Base-by-base conservation (phyloP, 2,888 invertebrate genomes). In the Anticlea derivata region DNA sequence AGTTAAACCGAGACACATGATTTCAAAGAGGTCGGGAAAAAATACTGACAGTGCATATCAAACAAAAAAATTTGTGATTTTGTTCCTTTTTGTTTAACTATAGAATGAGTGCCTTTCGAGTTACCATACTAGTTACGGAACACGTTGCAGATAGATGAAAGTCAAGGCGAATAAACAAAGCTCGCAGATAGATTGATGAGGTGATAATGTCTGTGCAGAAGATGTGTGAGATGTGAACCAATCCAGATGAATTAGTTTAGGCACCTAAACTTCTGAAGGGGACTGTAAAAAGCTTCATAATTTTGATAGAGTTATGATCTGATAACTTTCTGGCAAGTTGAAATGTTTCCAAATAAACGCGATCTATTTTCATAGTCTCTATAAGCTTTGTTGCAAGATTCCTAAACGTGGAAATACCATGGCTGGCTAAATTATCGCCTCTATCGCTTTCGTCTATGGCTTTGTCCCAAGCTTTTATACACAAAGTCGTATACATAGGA, bases 161-260 rank as follows among this genome's bases (percentile, higher is more conserved):
- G 58, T 66, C 68, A 72, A 66, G 68, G 61, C 58, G 45, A 50
- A 50, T 71, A 70, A 70, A 72, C 68, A 71, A 55, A 62, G 59
- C 55, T 51, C 45, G 57, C 44, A 31, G 51, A 55, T 63, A 66
- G 70, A 74, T 75, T 65, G 67, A 75, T 67, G 67, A 61, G 62
- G 60, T 61, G 61, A 61, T 67, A 61, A 61, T 58, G 57, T 49
- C 52, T 45, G 58, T 59, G 61, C 60, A 61, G 64, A 60, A 64
- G 60, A 67, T 60, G 63, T 63, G 62, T 64, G 63, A 61, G 58
- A 60, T 59, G 63, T 49, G 63, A 67, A 66, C 63, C 63, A 61
- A 65, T 58, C 70, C 72, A 72, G 70, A 66, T 29, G 27, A 34
- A 50, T 34, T 12, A 17, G 7, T 34, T 8, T n/a, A n/a, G n/a